Base-by-base conservation (phyloP, 2,797 vertebrate genomes). In the Pagetopsis macropterus region DNA sequence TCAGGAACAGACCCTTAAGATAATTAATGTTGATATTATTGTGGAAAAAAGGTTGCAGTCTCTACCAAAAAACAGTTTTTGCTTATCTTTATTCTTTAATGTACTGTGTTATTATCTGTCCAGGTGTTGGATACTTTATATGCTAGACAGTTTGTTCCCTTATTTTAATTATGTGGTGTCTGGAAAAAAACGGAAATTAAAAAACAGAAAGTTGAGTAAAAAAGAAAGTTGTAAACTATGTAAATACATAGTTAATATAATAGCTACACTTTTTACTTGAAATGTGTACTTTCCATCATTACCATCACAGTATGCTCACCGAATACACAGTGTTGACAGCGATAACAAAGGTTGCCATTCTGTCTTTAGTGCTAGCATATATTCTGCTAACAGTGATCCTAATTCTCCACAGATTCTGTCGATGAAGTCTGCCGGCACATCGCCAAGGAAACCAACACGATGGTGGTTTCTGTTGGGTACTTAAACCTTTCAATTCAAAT, bases 381-480 rank as follows among this genome's bases (percentile, higher is more conserved):
- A 9, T 27, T 57, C 33, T 72, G 44, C 65, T 78, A 50, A 58
- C 60, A 64, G 21, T 50, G 50, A 48, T 52, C 13, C 41, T 78
- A 74, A 68, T 75, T 52, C 65, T 74, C 44, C 65, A 76, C 76
- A 97, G 96, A 90, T 79, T 78, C 86, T 48, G 94, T 95, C 2
- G 90, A 96, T 72, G 85, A 75, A 56, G 55, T 89, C 9, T 97
- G 96, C 70, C 70, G 84, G 45, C 81, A 65, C 70, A 83, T 97
- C 1, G 92, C 94, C 72, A 91, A 84, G 84, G 87, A 92, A 59
- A 94, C 86, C 15, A 87, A 92, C 27, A 93, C 96, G 0, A 95
- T 95, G 19, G 93, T 97, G 60, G 91, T 97, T 52, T 94, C 92
- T 68, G 93, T 96, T 9, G 94, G 93, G 96, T 97, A 90, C 91